Percentiles rank a stretch among this genome's conserved stretches.
phyloP scores from a whole-genome alignment of 2,113 vertebrate genomes.

The Nothobranchius kuhntae region DNA sequence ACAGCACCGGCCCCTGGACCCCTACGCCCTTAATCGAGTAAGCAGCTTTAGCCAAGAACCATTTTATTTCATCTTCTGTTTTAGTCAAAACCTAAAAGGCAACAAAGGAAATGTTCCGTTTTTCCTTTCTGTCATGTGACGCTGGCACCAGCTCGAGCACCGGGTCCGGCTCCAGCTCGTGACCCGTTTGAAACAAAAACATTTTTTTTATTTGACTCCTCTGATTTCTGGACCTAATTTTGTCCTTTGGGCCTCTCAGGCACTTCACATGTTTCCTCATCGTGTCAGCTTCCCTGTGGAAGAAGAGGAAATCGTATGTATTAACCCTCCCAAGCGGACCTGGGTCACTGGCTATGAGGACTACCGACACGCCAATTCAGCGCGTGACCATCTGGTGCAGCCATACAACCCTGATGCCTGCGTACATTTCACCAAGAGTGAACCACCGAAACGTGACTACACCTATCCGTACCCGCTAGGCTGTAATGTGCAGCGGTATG shows the following conservation, averaged over 20 bases:
- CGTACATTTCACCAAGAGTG: constrained; percentile 88
- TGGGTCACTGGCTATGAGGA: constrained; percentile 96
- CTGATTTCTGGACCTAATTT: background rate
- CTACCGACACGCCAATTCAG: constrained; percentile 86
- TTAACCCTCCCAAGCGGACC: constrained; percentile 89
- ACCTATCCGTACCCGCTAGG: constrained; percentile 84
- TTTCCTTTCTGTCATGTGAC: too few relatives aligned
- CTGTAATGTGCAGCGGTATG: constrained; percentile 59
- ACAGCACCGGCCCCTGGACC: constrained; percentile 83
- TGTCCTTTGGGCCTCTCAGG: constrained; percentile 41
- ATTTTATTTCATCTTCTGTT: background rate
- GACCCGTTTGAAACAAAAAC: background rate
- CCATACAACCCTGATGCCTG: constrained; percentile 82
- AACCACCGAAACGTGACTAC: constrained; percentile 88
- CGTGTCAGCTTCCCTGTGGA: constrained; percentile 89
- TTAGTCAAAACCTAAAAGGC: background rate
- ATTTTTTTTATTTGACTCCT: background rate
- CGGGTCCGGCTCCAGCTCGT: background rate
- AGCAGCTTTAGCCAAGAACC: background rate
- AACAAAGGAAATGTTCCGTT: background rate
- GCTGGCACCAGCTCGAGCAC: too few relatives aligned
- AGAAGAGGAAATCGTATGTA: constrained; percentile 91
- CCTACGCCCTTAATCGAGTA: constrained; percentile 88
- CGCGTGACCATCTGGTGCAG: constrained; percentile 77
- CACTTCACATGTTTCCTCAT: constrained; percentile 82